Evolutionary conservation across 2,797 vertebrate species (phyloP), one percentile per base, ranked within the genome.

Genomic region (Tangara arthus): DNA sequence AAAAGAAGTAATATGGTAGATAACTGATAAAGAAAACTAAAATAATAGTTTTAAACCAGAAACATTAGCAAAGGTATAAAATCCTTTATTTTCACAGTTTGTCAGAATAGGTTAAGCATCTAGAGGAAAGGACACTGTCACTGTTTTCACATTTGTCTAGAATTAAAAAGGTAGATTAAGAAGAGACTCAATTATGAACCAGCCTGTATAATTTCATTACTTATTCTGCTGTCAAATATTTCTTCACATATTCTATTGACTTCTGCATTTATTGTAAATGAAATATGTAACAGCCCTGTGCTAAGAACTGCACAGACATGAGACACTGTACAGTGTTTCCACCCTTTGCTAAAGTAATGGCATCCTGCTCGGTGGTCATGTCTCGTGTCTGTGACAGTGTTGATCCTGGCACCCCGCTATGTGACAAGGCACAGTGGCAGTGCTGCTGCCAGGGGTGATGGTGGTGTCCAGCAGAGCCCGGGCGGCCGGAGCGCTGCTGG

Each of bases 131-230:
- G 97, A 97, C 81, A 93, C 97, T 87, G 96, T 97, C 96, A 96
- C 96, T 96, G 96, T 86, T 96, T 98, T 98, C 98, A 98, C 98
- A 98, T 98, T 97, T 98, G 97, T 97, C 95, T 97, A 86, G 66
- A 82, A 89, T 95, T 64, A 95, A 95, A 96, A 98, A 98, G 98
- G 97, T 97, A 97, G 97, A 96, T 97, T 94, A 87, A 93, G 95
- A 96, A 97, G 97, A 97, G 98, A 98, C 98, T 98, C 98, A 97
- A 97, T 97, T 97, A 98, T 97, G 97, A 97, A 98, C 96, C 96
- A 96, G 92, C 96, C 97, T 96, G 69, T 72, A 71, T 55, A 89
- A 95, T 96, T 95, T 96, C 86, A 96, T 92, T 76, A 97, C 92
- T 95, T 94, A 94, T 68, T 97, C 92, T 92, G 96, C 96, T 91